phyloP scores from a whole-genome alignment of 2,888 invertebrate genomes.

The Aspidapion aeneum region DNA sequence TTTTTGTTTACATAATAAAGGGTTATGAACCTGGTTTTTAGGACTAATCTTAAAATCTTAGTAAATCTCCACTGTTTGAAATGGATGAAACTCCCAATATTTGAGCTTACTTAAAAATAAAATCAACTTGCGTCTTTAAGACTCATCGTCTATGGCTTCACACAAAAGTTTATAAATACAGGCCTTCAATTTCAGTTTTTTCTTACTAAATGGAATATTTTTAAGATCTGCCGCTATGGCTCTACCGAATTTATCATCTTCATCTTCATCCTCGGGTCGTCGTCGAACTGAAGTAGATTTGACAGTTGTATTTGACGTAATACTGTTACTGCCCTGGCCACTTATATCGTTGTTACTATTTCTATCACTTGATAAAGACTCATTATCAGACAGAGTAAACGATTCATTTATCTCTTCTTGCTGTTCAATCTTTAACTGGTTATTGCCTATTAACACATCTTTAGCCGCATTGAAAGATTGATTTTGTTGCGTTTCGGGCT shows the following conservation, averaged over 20 bases:
- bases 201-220: background rate
- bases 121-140: too few relatives aligned
- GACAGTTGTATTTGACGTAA: background rate
- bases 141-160: background rate
- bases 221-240: background rate
- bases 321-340: background rate
- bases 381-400: background rate
- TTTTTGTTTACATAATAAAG: too few relatives aligned
- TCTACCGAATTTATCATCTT: background rate
- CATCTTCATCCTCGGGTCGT: background rate
- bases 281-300: background rate
- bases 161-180: background rate
- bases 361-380: background rate
- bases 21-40: too few relatives aligned
- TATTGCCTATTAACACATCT: too few relatives aligned
- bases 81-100: too few relatives aligned
- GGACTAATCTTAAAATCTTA: too few relatives aligned
- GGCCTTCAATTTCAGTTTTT: background rate
- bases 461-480: too few relatives aligned
- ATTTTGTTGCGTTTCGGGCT: too few relatives aligned
- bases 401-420: background rate
- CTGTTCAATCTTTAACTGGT: too few relatives aligned
- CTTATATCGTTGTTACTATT: background rate
- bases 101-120: too few relatives aligned
- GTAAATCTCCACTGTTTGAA: too few relatives aligned